Conservation (phyloP, 1,140 invertebrate species). For the Tenebrio molitor region DNA sequence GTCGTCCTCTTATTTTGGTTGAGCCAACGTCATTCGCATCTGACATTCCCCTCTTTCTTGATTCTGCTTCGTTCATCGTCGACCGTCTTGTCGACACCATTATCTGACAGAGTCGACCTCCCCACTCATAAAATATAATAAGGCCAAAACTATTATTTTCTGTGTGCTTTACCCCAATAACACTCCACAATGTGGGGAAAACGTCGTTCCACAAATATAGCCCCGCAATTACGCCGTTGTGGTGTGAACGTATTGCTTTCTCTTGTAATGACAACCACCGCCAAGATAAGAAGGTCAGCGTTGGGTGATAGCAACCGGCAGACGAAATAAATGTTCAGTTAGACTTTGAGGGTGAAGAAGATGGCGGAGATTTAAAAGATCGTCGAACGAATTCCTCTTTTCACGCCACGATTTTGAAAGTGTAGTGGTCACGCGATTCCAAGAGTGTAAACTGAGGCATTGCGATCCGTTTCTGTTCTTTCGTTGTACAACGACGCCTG, state of each 20-base stretch:
- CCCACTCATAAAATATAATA: constrained; percentile 51
- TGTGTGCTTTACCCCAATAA: constrained; percentile 42
- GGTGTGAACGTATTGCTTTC: constrained; percentile 36
- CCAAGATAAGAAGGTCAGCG: constrained; percentile 6
- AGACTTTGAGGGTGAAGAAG: not conserved
- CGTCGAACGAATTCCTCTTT: not conserved
- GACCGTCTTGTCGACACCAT: constrained; percentile 37
- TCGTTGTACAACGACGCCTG: constrained; percentile 10
- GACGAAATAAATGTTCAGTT: not conserved
- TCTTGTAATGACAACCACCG: constrained; percentile 3
- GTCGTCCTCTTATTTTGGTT: not conserved
- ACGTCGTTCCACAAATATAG: constrained; percentile 35
- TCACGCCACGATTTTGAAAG: not conserved
- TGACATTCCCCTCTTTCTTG: not conserved
- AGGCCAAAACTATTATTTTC: constrained; percentile 51
- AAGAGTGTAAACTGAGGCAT: not conserved
- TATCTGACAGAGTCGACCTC: constrained; percentile 30
- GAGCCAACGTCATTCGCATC: not conserved
- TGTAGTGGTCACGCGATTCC: not conserved
- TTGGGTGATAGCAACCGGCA: not conserved
- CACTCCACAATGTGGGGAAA: constrained; percentile 25
- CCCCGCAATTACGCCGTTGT: constrained; percentile 32
- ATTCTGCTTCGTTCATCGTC: constrained; percentile 10
- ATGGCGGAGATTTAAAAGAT: not conserved
- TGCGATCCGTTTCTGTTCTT: not conserved